Conservation (phyloP, 2,888 invertebrate species). For the Ophion obscuratus region DNA sequence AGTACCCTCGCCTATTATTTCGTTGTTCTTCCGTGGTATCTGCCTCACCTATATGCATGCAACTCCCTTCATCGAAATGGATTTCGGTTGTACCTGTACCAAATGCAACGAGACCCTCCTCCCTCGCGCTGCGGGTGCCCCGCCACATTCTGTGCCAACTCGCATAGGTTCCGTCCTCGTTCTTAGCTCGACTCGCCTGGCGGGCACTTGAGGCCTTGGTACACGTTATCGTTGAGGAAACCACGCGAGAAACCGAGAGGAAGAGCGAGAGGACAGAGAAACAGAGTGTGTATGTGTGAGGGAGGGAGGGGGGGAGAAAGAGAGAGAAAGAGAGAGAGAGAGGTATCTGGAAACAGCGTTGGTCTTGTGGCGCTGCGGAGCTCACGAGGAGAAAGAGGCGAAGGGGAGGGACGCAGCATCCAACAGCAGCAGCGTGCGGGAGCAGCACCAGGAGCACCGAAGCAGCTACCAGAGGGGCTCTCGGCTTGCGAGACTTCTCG, state of each 20-base stretch:
- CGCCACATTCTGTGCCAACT: constrained; percentile 53
- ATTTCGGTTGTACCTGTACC: constrained; percentile 65
- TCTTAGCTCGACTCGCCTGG: constrained; percentile 72
- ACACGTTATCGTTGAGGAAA: constrained; percentile 54
- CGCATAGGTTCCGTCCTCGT: constrained; percentile 57
- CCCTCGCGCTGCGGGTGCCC: constrained; percentile 71
- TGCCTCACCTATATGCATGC: constrained; percentile 13
- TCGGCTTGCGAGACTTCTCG: constrained; percentile 84
- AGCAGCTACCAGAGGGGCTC: constrained; percentile 82
- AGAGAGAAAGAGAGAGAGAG: constrained; percentile 56
- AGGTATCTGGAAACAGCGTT: constrained; percentile 42
- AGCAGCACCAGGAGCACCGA: constrained; percentile 72
- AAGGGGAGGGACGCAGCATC: constrained; percentile 78
- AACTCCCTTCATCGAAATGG: constrained; percentile 28
- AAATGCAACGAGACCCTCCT: constrained; percentile 73
- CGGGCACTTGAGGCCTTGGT: constrained; percentile 71
- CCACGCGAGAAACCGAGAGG: constrained; percentile 48
- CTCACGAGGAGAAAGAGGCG: constrained; percentile 45
- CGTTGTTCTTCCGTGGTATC: constrained; percentile 16
- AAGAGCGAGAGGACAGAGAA: constrained; percentile 19
- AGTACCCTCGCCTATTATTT: not conserved
- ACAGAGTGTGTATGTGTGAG: no score
- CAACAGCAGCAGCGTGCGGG: constrained; percentile 83
- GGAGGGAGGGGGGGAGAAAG: not conserved
- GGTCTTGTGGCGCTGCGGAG: constrained; percentile 58